Evolutionary conservation across 2,113 vertebrate species (phyloP).

Genomic region (Macaca fascicularis): T2T-MFA8v1.1 NC_088395.1:40907501-40908000

Average conservation of each 20-base stretch:
- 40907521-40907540: background rate
- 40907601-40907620: background rate
- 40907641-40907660: background rate
- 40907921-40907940: background rate
- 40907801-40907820: background rate
- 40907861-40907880: background rate
- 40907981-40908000: too few relatives aligned
- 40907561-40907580: background rate
- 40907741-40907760: background rate
- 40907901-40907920: background rate
- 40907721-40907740: background rate
- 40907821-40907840: background rate
- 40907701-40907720: slow-evolving; percentile 31
- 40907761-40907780: background rate
- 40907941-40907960: background rate
- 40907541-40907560: background rate
- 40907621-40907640: background rate
- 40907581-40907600: background rate
- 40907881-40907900: background rate
- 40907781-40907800: background rate
- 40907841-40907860: background rate
- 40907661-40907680: background rate
- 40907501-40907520: too few relatives aligned
- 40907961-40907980: too few relatives aligned
- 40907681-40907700: slow-evolving; percentile 20